A percentile compares a stretch with the other conserved stretches of the same genome.
phyloP scores from a whole-genome alignment of 2,113 vertebrate species.

The Poeciliopsis prolifica region DNA sequence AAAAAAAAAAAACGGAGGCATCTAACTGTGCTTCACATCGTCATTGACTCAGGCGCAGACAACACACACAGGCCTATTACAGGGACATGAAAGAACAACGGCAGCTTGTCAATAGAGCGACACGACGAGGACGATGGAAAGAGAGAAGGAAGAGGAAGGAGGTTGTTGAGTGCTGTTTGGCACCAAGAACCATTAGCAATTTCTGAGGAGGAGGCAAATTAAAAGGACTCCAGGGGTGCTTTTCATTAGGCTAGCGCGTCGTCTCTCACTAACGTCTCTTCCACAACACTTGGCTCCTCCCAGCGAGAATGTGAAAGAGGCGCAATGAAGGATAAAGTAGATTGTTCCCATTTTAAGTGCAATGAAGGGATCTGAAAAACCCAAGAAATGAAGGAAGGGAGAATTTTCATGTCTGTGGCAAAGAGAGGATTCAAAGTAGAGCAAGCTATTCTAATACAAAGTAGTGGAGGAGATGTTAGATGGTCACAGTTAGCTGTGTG shows the following conservation, averaged over 20 bases:
- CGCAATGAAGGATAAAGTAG: neutral
- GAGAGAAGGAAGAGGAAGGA: slow-evolving; percentile 6
- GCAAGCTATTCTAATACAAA: neutral
- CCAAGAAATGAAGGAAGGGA: neutral
- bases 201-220: slow-evolving; percentile 17
- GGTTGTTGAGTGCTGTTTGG: neutral
- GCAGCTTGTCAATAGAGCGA: slow-evolving; percentile 34
- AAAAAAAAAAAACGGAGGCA: slow-evolving; percentile 2
- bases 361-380: neutral
- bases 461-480: neutral
- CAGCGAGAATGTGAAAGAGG: neutral
- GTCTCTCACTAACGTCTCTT: neutral
- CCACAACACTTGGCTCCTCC: neutral
- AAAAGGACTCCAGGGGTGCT: neutral
- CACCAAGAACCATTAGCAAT: slow-evolving; percentile 5
- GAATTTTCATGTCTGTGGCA: neutral
- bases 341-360: neutral
- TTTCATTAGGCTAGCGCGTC: slow-evolving; percentile 3
- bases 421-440: neutral
- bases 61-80: slow-evolving; percentile 47
- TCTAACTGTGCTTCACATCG: slow-evolving; percentile 19
- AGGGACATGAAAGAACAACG: slow-evolving; percentile 31
- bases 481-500: neutral
- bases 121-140: slow-evolving; percentile 26
- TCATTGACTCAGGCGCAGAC: slow-evolving; percentile 18